These are phyloP conservation scores for Zaprionus vittiger DNA, from an alignment of 1,140 invertebrate genomes.

Conservation along the genomic window DNA sequence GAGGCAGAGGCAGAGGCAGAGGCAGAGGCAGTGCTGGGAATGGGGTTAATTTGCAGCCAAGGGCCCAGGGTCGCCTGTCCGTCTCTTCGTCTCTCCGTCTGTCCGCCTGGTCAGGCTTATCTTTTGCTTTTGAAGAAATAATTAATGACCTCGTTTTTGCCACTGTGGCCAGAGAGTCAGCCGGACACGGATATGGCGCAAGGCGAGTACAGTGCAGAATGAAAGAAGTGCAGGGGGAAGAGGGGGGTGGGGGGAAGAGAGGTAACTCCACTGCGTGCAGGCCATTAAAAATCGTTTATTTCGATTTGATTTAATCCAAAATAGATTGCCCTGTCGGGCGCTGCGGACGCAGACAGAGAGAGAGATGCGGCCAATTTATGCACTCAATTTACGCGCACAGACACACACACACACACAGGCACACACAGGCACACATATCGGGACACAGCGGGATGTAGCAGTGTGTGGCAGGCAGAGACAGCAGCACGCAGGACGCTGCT, in stretches of 20 bases:
- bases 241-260: neutral
- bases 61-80: constrained; percentile 32
- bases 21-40: neutral
- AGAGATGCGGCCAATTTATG: constrained; percentile 74
- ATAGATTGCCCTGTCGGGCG: constrained; percentile 74
- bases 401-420: neutral
- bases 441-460: constrained; percentile 21
- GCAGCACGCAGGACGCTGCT: constrained; percentile 16
- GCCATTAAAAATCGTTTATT: constrained; percentile 85
- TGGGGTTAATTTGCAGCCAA: constrained; percentile 64
- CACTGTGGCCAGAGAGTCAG: constrained; percentile 65
- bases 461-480: constrained; percentile 8
- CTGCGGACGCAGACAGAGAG: constrained; percentile 10
- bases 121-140: constrained; percentile 84
- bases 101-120: constrained; percentile 67
- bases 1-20: neutral
- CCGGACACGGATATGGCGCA: neutral
- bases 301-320: constrained; percentile 84
- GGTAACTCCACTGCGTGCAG: constrained; percentile 35
- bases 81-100: neutral
- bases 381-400: constrained; percentile 74
- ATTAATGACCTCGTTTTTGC: constrained; percentile 84
- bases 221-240: neutral
- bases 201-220: too few species aligned
- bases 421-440: constrained; percentile 2